Evolutionary conservation across 2,113 vertebrate genomes (phyloP), one percentile per base, ranked within the genome.

Genomic region (Sinocyclocheilus grahami): DNA sequence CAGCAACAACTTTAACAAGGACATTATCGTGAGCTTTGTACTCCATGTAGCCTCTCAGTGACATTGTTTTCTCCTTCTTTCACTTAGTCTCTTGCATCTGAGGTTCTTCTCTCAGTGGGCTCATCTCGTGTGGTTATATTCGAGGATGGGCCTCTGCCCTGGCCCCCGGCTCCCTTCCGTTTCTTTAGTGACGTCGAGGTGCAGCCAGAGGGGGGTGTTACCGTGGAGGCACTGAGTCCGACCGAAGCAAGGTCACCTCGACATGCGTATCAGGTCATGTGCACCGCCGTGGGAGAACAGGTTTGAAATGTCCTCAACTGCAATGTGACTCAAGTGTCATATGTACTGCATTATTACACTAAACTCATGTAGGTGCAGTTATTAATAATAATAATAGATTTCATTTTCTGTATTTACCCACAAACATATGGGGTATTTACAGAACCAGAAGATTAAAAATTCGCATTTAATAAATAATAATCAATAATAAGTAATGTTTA

Each of bases 171-270:
- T 22, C 92, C 91, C 0, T 90, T 92, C 13, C 88, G 87, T 13
- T 95, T 95, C 92, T 94, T 93, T 91, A n/a, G 91, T 84, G 90
- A 93, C 14, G 12, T 94, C 74, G 86, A 63, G 5, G 0, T 81
- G 4, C 92, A 93, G 79, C 87, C 90, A 6, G 18, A 67, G 63
- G 81, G 91, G 33, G 86, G 82, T 37, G 65, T 92, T 46, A 78
- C n/a, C 16, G 58, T 93, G 80, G 82, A 86, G 53, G 86, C 89
- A 78, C 79, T 91, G 33, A 63, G 86, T 42, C 81, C 89, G 42
- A 92, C 92, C 37, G 69, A 89, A 67, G 42, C 53, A 80, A 10
- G 91, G 69, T 87, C 89, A 85, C 86, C 86, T 84, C 92, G 92
- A 83, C 91, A 92, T 30, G 86, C 87, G 80, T 93, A 93, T 84